phyloP scores from a whole-genome alignment of 2,113 vertebrate genomes.

The Megaceryle maxima region DNA sequence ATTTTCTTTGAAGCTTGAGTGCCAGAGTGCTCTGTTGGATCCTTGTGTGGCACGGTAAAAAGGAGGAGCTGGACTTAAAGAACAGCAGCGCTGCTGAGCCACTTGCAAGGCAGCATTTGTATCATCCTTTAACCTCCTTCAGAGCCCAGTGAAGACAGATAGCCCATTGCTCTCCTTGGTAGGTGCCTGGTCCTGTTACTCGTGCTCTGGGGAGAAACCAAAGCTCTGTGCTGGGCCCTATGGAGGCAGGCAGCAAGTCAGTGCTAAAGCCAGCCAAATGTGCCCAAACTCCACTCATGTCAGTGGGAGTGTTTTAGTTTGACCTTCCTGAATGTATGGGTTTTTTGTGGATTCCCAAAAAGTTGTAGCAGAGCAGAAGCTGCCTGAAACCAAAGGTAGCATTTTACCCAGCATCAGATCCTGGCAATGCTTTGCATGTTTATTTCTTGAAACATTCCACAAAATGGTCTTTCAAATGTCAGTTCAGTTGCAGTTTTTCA shows the following conservation, averaged over 20 bases:
- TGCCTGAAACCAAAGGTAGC: background rate
- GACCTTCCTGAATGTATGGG: background rate
- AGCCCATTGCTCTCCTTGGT: background rate
- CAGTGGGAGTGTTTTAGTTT: background rate
- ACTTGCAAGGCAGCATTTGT: background rate
- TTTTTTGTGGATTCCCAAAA: background rate
- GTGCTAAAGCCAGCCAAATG: background rate
- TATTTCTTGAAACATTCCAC: background rate
- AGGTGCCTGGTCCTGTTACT: background rate
- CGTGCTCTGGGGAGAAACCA: background rate
- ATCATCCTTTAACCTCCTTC: background rate
- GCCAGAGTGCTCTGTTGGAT: background rate
- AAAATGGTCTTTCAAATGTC: background rate
- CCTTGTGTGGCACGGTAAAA: background rate
- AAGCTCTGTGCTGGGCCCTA: background rate
- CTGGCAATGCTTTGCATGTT: background rate
- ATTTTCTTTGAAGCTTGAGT: background rate
- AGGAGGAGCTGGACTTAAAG: background rate
- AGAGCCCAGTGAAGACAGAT: background rate
- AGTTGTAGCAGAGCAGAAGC: background rate
- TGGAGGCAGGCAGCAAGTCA: background rate
- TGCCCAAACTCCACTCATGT: background rate
- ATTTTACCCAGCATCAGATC: background rate
- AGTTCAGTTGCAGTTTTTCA: background rate
- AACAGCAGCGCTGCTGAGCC: background rate